A percentile compares a stretch with the other conserved stretches of the same genome.
These are phyloP conservation scores for Leucoma salicis DNA, from an alignment of 2,888 invertebrate species.

Conservation along the genomic window DNA sequence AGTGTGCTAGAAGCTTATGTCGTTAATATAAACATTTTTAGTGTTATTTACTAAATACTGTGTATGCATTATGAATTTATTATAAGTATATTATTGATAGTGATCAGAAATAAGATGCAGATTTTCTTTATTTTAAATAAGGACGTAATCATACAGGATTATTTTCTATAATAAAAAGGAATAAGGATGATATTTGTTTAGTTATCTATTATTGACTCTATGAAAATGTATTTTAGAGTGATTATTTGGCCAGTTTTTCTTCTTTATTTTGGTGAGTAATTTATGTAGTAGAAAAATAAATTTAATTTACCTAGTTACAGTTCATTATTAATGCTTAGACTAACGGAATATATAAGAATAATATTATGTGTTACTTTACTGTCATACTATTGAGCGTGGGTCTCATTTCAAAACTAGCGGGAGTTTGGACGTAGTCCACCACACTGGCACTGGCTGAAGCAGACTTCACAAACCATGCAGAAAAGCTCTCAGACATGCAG, in stretches of 20 bases:
- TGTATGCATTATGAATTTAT: slow-evolving; percentile 3
- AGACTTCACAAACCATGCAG: no score
- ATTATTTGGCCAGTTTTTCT: slow-evolving; percentile 36
- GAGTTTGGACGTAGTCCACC: no score
- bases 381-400: no score
- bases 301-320: no score
- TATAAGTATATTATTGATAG: background rate
- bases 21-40: slow-evolving; percentile 4
- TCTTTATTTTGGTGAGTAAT: slow-evolving; percentile 43
- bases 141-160: background rate
- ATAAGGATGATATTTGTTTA: slow-evolving; percentile 16
- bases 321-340: no score
- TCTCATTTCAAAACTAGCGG: no score
- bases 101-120: slow-evolving; percentile 14
- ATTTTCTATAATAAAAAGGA: background rate
- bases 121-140: background rate
- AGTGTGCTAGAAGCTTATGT: slow-evolving; percentile 4
- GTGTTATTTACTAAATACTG: slow-evolving; percentile 4
- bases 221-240: slow-evolving; percentile 40
- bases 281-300: background rate
- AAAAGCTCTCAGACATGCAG: no score
- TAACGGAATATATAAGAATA: no score
- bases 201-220: slow-evolving; percentile 15
- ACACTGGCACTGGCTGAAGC: no score
- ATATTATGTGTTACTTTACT: no score